Evolutionary conservation across 2,888 invertebrate genomes (phyloP).

Genomic region (Sacculina carcini): DNA sequence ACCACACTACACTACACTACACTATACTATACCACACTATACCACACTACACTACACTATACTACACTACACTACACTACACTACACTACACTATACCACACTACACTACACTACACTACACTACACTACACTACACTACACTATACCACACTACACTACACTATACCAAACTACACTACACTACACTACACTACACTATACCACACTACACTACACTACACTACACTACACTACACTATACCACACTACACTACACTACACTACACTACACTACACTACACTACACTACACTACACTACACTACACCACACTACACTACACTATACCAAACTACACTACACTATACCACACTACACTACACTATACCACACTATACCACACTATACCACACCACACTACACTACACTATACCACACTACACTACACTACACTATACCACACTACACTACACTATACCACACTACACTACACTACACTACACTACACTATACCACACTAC

Average conservation of each 20-base stretch:
- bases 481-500: not conserved
- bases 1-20: too few relatives aligned
- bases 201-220: not conserved
- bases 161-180: too few relatives aligned
- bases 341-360: not conserved
- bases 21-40: too few relatives aligned
- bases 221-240: not conserved
- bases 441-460: not conserved
- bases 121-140: too few relatives aligned
- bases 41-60: too few relatives aligned
- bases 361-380: not conserved
- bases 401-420: not conserved
- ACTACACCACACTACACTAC: not conserved
- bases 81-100: too few relatives aligned
- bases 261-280: not conserved
- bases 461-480: not conserved
- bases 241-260: not conserved
- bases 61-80: too few relatives aligned
- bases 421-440: not conserved
- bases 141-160: too few relatives aligned
- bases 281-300: not conserved
- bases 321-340: too few relatives aligned
- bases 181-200: too few relatives aligned
- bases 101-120: too few relatives aligned
- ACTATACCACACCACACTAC: not conserved